Conservation (phyloP, 1,140 invertebrate genomes). For the Bombus sylvicola region DNA sequence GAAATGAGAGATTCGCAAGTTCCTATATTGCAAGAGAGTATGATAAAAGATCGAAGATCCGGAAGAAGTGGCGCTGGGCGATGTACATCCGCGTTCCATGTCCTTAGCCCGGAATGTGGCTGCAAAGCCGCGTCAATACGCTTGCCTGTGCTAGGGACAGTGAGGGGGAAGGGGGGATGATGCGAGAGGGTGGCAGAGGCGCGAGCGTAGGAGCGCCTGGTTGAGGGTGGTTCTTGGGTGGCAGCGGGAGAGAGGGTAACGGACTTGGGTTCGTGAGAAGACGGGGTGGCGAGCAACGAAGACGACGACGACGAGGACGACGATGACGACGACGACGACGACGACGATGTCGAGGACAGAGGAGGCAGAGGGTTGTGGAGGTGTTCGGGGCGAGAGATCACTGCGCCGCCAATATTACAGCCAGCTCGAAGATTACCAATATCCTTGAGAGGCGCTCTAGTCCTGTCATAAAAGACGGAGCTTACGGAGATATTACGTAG, state of each 20-base stretch:
- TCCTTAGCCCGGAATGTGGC: constrained; percentile 72
- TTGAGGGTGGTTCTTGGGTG: constrained; percentile 50
- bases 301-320: constrained; percentile 9
- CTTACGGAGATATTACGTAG: constrained; percentile 82
- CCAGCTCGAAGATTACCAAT: constrained; percentile 82
- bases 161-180: constrained; percentile 32
- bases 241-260: constrained; percentile 14
- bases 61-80: neutral
- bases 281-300: constrained; percentile 37
- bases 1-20: neutral
- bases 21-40: neutral
- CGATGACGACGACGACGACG: constrained; percentile 35
- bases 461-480: constrained; percentile 82
- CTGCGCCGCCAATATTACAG: constrained; percentile 81
- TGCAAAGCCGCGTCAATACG: constrained; percentile 77
- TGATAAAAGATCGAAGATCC: constrained; percentile 30
- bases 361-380: constrained; percentile 52
- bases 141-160: constrained; percentile 60
- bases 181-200: constrained; percentile 43
- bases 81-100: constrained; percentile 59
- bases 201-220: constrained; percentile 45
- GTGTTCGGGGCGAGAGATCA: constrained; percentile 79
- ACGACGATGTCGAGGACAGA: constrained; percentile 11
- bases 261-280: constrained; percentile 37
- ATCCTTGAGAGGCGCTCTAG: constrained; percentile 81